Evolutionary conservation across 1,140 invertebrate genomes (phyloP), one percentile per base, ranked within the genome.

Genomic region (Aphelenchoides besseyi): DNA sequence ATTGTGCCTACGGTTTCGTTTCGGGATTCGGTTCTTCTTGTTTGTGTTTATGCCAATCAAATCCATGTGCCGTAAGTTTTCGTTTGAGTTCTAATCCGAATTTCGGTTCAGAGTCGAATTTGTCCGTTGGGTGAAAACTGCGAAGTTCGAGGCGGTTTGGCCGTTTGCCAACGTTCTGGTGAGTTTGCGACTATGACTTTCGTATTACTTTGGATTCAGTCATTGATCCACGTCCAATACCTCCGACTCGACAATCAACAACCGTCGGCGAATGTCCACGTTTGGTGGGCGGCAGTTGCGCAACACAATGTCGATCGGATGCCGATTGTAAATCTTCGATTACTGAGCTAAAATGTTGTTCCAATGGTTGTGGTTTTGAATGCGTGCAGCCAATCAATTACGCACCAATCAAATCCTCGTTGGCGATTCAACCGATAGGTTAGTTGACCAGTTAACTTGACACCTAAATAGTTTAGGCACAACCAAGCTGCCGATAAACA

Each of bases 311-410:
- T 64, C 62, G 69, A 26, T 33, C 41, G 33, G 76, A 78, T 67
- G 52, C 69, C 3, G 76, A 78, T 62, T 78, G 76, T 70, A 23
- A 37, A 9, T n/a, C n/a, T 29, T 35, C n/a, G 33, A 28, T 28
- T 28, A 53, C 36, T 23, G 53, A 75, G 9, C 61, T 74, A 48
- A 78, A 73, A 30, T 80, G 79, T 70, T 80, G 79, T 55, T 66
- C 57, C 12, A 80, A 80, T 67, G 79, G 79, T 48, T 80, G 79
- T 70, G 79, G 79, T 23, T 18, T 48, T 28, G 78, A 80, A 67
- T 80, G 79, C 70, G 76, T 81, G n/a, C 48, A 55, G 28, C 72
- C 74, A 12, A 70, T 79, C 2, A 48, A 64, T 5, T 68, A 70
- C 33, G 69, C 74, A 41, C 71, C 74, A 28, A 75, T 79, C 35